Percentiles rank a stretch among this genome's conserved stretches.
Evolutionary conservation across 2,888 invertebrate species (phyloP).

Genomic region (Anoplius nigerrimus): DNA sequence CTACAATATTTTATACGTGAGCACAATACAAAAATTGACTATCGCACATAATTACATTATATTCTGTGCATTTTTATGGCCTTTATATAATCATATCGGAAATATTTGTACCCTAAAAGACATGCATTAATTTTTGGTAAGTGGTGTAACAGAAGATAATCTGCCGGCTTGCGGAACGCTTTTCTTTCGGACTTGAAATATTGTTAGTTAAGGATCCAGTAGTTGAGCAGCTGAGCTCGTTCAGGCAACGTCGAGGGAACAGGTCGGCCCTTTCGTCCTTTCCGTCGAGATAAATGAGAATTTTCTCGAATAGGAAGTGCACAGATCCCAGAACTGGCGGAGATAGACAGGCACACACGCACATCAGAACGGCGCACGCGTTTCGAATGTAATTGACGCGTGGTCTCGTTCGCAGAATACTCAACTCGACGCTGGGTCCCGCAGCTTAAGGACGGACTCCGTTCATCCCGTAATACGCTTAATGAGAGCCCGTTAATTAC

Average conservation of each 20-base stretch:
- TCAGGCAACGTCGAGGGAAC: not conserved
- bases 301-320: conserved; percentile 16
- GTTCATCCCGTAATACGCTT: conserved; percentile 59
- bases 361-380: conserved; percentile 46
- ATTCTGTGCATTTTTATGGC: too few species aligned
- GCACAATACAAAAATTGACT: too few species aligned
- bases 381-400: conserved; percentile 62
- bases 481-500: conserved; percentile 68
- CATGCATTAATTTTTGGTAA: too few species aligned
- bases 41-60: too few species aligned
- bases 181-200: too few species aligned
- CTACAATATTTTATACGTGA: too few species aligned
- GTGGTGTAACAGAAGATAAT: too few species aligned
- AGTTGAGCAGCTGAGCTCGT: not conserved
- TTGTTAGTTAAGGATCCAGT: not conserved
- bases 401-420: conserved; percentile 56
- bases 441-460: conserved; percentile 30
- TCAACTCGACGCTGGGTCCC: conserved; percentile 29
- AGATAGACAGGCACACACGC: conserved; percentile 12
- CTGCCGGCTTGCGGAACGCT: too few species aligned
- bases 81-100: too few species aligned
- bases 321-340: not conserved
- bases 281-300: not conserved
- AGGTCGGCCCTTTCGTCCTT: not conserved
- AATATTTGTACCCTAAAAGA: too few species aligned